Base-by-base conservation (phyloP, 2,888 invertebrate genomes). In the Agrochola lota region DNA sequence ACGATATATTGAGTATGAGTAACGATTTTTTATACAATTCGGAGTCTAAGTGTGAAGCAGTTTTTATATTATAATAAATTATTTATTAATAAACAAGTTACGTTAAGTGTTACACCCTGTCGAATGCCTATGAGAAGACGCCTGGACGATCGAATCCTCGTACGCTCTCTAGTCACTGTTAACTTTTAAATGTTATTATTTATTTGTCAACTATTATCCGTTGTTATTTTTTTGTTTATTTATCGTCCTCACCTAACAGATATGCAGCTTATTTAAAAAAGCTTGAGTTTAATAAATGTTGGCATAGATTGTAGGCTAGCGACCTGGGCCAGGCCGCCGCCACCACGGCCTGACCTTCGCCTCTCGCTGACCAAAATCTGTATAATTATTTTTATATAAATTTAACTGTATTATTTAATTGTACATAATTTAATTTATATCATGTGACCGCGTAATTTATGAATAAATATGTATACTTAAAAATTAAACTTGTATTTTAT, bases 341-440 rank as follows among this genome's bases (percentile, higher is more conserved):
- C 96, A 96, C 96, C 96, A 91, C 93, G 91, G 87, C 91, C 85
- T 85, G 92, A 84, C 86, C 76, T 63, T 85, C 84, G 87, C 89
- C 89, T 91, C 88, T 93, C 91, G 89, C 87, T 85, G 73, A 87
- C 85, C 90, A 85, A 84, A 90, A 87, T 92, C 93, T 93, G 86
- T 93, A 93, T 93, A 92, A 95, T 93, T 95, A 95, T 95, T 96
- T 95, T 96, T 95, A 95, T 95, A 95, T 95, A 94, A 94, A 94
- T 92, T 94, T 95, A 95, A 96, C 94, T 95, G 93, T 95, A 95
- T 94, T 95, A 95, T 96, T 95, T 94, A 96, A 96, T 95, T 96
- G 96, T 96, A 96, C 94, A 96, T 96, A 96, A 95, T 93, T 95
- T 95, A 95, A 95, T 96, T 96, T 96, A 95, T 95, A 95, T 95